Base-by-base conservation (phyloP, 2,113 vertebrate species). In the Tympanuchus pallidicinctus region DNA sequence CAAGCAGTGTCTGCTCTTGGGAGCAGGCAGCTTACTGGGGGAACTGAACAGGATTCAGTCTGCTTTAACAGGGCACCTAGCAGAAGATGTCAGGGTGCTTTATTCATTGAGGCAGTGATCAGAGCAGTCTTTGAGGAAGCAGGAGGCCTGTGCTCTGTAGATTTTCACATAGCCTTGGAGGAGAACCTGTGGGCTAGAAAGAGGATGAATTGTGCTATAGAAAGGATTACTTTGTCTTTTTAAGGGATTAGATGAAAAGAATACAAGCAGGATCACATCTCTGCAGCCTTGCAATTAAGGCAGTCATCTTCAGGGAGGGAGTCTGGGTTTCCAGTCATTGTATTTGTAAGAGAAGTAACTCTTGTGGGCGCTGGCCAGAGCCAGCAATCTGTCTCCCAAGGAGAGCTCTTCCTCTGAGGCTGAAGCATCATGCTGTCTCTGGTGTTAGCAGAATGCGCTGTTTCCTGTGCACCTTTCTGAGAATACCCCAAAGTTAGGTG, bases 311-410 rank as follows among this genome's bases (percentile, higher is more conserved):
- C 65, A 64, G 65, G 56, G 28, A 67, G 42, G n/a, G 45, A 67
- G 56, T 92, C 48, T 71, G 86, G n/a, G 30, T 91, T 94, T 95
- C 90, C 88, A 88, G 85, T 50, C 67, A 50, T 11, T 86, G 60
- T 42, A 80, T 13, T 64, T 88, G 18, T 40, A 52, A 88, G 67
- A 80, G 82, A 77, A 91, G 28, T 36, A 80, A 30, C 56, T 71
- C 30, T 73, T 47, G 56, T 83, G 79, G 67, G 75, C 61, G 60
- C 30, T 34, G 73, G 85, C 92, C 85, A 93, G 79, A 74, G 13
- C 43, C 67, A 70, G 72, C 81, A 82, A 13, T 82, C 65, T 43
- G 48, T 71, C 63, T 91, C 36, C 56, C 54, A 52, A 20, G 21
- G 66, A 94, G 75, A 74, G 45, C 27, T 89, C 64, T 89, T 40